Conservation (phyloP, 2,888 invertebrate genomes). For the Melanostoma scalare region DNA sequence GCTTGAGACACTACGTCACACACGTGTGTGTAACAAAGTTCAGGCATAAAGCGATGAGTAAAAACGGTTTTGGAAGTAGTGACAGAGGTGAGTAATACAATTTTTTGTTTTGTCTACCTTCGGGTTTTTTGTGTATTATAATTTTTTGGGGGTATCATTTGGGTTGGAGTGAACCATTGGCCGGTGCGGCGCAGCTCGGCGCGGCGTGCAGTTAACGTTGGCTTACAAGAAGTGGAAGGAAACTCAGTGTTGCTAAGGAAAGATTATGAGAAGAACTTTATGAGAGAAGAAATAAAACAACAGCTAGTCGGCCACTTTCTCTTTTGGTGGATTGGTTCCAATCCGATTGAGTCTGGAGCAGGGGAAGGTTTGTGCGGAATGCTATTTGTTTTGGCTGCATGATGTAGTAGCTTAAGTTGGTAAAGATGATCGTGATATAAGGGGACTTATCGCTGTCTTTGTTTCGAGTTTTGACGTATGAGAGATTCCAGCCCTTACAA, state of each 20-base stretch:
- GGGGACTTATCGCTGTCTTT: conserved; percentile 14
- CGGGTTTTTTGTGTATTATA: conserved; percentile 61
- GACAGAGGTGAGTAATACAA: conserved; percentile 51
- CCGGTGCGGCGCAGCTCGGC: conserved; percentile 45
- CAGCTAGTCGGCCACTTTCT: conserved; percentile 56
- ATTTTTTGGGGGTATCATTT: conserved; percentile 53
- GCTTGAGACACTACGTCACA: conserved; percentile 63
- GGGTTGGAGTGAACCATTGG: conserved; percentile 5
- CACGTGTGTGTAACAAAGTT: conserved; percentile 53
- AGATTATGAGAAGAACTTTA: conserved; percentile 55
- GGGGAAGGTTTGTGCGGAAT: conserved; percentile 27
- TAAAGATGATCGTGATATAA: conserved; percentile 9
- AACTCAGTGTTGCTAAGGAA: conserved; percentile 33
- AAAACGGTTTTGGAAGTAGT: conserved; percentile 47
- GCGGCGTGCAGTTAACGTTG: background rate
- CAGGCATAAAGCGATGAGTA: conserved; percentile 28
- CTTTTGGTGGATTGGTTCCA: conserved; percentile 61
- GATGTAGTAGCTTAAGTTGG: conserved; percentile 1
- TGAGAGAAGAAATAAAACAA: conserved; percentile 16
- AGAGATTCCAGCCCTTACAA: background rate
- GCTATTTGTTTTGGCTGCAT: conserved; percentile 18
- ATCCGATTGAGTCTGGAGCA: conserved; percentile 47
- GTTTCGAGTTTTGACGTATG: conserved; percentile 10
- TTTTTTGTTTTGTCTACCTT: conserved; percentile 59
- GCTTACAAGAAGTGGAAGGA: conserved; percentile 43